phyloP scores from a whole-genome alignment of 1,140 invertebrate genomes.

The Drosophila quadrilineata region DNA sequence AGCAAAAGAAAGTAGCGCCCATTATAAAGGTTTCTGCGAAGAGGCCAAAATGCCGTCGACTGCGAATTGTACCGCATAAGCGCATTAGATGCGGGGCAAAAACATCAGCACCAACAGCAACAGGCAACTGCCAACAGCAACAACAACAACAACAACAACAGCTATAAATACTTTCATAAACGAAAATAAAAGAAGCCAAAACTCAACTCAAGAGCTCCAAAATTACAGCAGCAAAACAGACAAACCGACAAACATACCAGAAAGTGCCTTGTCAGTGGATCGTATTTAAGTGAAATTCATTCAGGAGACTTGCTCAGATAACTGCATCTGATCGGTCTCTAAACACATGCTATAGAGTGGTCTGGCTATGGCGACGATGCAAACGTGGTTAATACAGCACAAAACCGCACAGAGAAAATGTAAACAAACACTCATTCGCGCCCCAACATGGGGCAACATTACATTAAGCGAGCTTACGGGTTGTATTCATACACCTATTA shows the following conservation, averaged over 20 bases:
- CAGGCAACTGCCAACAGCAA: constrained; percentile 17
- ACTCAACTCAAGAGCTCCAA: constrained; percentile 13
- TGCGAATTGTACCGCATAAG: constrained; percentile 70
- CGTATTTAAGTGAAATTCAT: constrained; percentile 71
- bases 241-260: neutral
- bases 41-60: constrained; percentile 47
- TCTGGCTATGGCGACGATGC: constrained; percentile 55
- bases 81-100: constrained; percentile 66
- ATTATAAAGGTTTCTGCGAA: constrained; percentile 23
- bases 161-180: constrained; percentile 29
- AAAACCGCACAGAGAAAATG: constrained; percentile 76
- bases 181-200: constrained; percentile 3
- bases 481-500: neutral
- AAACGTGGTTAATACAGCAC: constrained; percentile 70
- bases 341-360: too few relatives aligned
- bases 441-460: too few relatives aligned
- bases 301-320: constrained; percentile 38
- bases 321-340: too few relatives aligned
- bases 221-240: constrained; percentile 16
- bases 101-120: constrained; percentile 17
- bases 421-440: constrained; percentile 64
- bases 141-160: constrained; percentile 8
- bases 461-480: neutral
- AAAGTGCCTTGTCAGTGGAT: constrained; percentile 37
- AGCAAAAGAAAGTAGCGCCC: constrained; percentile 68